Conservation (phyloP, 2,113 vertebrate species). For the Lepus americanus region DNA sequence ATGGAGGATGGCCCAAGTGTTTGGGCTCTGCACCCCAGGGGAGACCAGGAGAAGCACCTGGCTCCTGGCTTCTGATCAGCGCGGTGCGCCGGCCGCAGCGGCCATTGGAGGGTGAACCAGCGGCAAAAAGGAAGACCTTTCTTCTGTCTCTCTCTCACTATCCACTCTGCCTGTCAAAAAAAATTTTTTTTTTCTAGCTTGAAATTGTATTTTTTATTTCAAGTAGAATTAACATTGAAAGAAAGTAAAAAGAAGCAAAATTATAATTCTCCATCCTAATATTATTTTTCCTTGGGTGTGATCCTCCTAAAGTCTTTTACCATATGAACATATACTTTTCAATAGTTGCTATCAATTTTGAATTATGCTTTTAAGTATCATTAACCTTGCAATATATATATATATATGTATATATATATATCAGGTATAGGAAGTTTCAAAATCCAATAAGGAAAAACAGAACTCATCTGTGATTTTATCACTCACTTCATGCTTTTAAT, state of each 20-base stretch:
- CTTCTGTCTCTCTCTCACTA: no score
- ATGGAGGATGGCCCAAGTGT: no score
- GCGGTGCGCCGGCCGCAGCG: no score
- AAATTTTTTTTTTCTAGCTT: not conserved
- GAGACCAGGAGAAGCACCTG: no score
- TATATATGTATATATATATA: not conserved
- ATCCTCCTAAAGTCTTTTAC: conserved; percentile 4
- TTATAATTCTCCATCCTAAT: conserved; percentile 1
- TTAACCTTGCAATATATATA: not conserved
- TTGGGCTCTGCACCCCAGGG: no score
- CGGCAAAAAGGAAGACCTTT: no score
- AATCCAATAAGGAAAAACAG: conserved; percentile 3
- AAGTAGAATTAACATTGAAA: conserved; percentile 16
- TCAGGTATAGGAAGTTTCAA: not conserved
- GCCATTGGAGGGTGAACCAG: no score
- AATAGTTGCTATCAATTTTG: not conserved
- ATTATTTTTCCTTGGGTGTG: not conserved
- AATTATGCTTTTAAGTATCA: conserved; percentile 37
- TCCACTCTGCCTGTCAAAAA: no score
- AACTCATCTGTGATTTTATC: not conserved
- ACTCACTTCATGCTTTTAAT: not conserved
- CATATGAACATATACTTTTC: not conserved
- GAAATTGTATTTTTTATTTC: conserved; percentile 53
- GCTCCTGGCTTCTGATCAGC: no score
- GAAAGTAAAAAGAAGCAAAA: not conserved